These are phyloP conservation scores for Syngnathus rostellatus DNA, from an alignment of 2,797 vertebrate species.

Conservation along the genomic window DNA sequence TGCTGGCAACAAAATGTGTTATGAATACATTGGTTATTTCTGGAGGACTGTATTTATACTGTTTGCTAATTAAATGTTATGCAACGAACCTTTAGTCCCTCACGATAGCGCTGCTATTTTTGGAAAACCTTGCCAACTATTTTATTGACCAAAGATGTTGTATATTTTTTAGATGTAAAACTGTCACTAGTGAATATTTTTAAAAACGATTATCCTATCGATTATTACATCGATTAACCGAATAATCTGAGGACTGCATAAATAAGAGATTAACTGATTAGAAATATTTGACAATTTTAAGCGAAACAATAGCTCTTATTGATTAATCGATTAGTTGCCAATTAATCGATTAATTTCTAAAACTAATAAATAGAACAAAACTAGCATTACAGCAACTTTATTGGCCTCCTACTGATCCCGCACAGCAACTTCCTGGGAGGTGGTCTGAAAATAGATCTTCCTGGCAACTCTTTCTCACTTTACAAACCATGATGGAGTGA, in stretches of 20 bases:
- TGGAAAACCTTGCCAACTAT: not conserved
- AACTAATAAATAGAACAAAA: not conserved
- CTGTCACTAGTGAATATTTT: too few relatives aligned
- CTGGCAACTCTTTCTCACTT: conserved; percentile 49
- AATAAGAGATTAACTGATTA: too few relatives aligned
- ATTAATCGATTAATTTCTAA: not conserved
- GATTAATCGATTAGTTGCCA: too few relatives aligned
- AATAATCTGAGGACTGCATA: too few relatives aligned
- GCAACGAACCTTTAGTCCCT: conserved; percentile 44
- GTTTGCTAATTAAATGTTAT: conserved; percentile 48
- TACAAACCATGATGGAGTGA: conserved; percentile 52
- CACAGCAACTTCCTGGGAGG: conserved; percentile 31
- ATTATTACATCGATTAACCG: too few relatives aligned
- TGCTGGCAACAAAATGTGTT: conserved; percentile 23
- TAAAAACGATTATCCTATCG: too few relatives aligned
- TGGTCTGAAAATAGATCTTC: conserved; percentile 58
- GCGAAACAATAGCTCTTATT: too few relatives aligned
- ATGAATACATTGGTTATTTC: conserved; percentile 53
- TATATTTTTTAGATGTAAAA: too few relatives aligned
- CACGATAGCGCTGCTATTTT: conserved; percentile 17
- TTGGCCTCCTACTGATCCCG: conserved; percentile 28
- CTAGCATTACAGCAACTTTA: not conserved
- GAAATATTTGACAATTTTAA: too few relatives aligned
- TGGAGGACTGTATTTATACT: conserved; percentile 44
- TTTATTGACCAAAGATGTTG: too few relatives aligned